These are phyloP conservation scores for Turritopsis dohrnii DNA, from an alignment of 30 jellyfish, hydroid and myxozoan species.

Conservation along the genomic window DNA sequence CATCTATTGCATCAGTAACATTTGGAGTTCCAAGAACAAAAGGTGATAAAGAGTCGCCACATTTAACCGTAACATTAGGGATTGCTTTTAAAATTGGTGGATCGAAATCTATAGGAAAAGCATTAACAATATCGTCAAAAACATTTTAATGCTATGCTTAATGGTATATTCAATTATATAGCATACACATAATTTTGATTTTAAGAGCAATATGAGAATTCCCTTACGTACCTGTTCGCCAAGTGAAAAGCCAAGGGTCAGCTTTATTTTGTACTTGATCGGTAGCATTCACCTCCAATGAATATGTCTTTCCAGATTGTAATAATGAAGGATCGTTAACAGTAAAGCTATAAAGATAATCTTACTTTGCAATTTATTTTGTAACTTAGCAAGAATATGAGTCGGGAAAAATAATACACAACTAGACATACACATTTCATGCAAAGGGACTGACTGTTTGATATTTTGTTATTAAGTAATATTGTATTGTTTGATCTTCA, in stretches of 20 bases:
- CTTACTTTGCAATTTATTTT: too few relatives aligned
- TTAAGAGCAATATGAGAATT: too few relatives aligned
- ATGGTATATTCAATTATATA: too few relatives aligned
- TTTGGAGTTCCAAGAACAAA: conserved; percentile 22
- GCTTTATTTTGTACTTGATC: conserved; percentile 32
- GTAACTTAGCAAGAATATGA: neutral
- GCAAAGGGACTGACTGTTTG: too few relatives aligned
- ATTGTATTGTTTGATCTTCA: too few relatives aligned
- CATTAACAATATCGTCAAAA: too few relatives aligned
- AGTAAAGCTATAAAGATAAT: neutral
- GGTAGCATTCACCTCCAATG: conserved; percentile 22
- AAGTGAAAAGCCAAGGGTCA: conserved; percentile 14
- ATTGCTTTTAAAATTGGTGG: neutral
- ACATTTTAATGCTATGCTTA: too few relatives aligned
- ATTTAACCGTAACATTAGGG: neutral
- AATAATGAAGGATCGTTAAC: neutral
- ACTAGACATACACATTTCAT: too few relatives aligned
- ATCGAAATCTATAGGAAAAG: conserved; percentile 11
- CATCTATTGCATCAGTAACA: conserved; percentile 16
- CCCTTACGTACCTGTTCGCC: conserved; percentile 22
- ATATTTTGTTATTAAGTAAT: too few relatives aligned
- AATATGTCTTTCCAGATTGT: conserved; percentile 17
- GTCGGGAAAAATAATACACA: neutral
- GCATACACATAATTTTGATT: too few relatives aligned
- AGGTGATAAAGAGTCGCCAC: conserved; percentile 18